Evolutionary conservation across 2,113 vertebrate species (phyloP).

Genomic region (Pipra filicauda): DNA sequence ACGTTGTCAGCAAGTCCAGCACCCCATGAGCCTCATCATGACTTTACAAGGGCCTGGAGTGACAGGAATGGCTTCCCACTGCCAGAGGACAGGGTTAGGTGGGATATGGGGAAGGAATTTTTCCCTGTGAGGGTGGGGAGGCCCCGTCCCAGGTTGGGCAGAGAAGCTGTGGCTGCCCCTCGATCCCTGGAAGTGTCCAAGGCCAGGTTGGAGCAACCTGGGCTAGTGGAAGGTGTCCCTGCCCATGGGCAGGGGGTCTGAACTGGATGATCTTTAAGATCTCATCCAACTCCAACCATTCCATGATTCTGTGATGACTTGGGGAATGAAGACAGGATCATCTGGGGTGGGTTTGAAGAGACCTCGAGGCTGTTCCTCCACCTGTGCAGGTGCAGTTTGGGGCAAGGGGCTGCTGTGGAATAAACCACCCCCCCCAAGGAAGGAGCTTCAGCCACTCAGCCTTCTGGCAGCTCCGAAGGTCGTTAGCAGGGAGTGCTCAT

Average conservation of each 20-base stretch:
- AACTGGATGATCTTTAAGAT: rapidly evolving
- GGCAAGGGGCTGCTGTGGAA: not conserved
- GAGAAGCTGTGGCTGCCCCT: not conserved
- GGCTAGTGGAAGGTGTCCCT: not conserved
- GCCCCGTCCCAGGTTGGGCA: not conserved
- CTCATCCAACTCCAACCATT: not conserved
- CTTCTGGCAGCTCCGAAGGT: not conserved
- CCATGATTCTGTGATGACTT: not conserved
- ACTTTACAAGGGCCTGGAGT: not conserved
- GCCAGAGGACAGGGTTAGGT: not conserved
- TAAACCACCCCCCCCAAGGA: not conserved
- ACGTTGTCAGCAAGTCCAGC: not conserved
- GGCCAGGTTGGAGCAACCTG: not conserved
- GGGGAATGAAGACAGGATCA: not conserved
- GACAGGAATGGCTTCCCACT: not conserved
- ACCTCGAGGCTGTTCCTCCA: not conserved
- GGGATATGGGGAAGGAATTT: not conserved
- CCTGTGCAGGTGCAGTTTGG: not conserved
- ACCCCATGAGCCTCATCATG: rapidly evolving
- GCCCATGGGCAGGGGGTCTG: not conserved
- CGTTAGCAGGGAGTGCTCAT: not conserved
- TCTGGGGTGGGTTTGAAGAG: not conserved
- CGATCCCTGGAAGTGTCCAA: not conserved
- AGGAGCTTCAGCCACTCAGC: not conserved
- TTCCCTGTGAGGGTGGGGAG: rapidly evolving